Evolutionary conservation across 2,888 invertebrate species (phyloP), one percentile per base, ranked within the genome.

Genomic region (Rhopalosiphum nymphaeae): DNA sequence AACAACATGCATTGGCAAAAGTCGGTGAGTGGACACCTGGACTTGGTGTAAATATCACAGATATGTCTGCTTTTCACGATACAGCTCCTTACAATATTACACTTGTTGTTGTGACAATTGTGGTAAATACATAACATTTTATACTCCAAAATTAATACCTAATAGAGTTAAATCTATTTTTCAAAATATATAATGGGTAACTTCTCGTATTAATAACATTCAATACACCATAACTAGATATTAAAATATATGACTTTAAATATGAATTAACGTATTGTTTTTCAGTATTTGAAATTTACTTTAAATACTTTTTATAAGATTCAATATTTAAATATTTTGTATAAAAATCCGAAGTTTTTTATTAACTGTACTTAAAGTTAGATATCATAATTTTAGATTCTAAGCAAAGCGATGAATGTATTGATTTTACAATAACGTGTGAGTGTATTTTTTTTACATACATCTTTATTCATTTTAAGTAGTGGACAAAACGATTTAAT

Each of bases 11-110:
- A 0, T 96, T 98, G 94, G 97, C 97, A 36, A 98, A 98, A 96
- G 97, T 98, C 90, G 98, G 98, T 0, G 97, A 97, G 95, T 98
- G 97, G 97, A 97, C 97, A 90, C 97, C 97, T 0, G 96, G 96
- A 84, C 96, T 96, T 49, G 97, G 97, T 91, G 96, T 98, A 46
- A 97, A 97, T 95, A 97, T 98, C 94, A 97, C 97, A 0, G 97
- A 97, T 95, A 96, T 96, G 29, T 97, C 97, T 26, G 97, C 97
- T 78, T 97, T 98, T 96, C 97, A 97, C 95, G 97, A 97, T 95
- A 96, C 97, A 2, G 97, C 97, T 36, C 96, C 97, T 0, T 97
- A 97, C 96, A 98, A 98, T 95, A 97, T 97, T 56, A 97, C 98
- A 3, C 96, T 98, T n/a, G 96, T 97, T 89, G 97, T 98, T 91